Evolutionary conservation across 35 echinoderm and acorn worm genomes (phyloP), one percentile per base, ranked within the genome.

Genomic region (Strongylocentrotus purpuratus): DNA sequence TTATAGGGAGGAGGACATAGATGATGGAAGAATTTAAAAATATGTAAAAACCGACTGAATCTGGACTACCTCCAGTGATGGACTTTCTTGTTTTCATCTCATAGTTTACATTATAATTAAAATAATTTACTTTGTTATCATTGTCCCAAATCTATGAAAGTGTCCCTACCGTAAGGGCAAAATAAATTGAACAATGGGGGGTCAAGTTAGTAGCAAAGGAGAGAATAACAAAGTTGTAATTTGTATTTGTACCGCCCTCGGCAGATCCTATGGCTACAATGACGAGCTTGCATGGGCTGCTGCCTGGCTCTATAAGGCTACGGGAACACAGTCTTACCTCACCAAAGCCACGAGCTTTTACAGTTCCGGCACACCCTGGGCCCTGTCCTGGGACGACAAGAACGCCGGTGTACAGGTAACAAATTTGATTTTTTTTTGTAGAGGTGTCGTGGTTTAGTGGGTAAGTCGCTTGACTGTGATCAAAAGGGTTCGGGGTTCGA

Each of bases 371-470:
- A 94, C 32, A 25, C 96, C 97, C 7, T 98, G 96, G 97, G 95
- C 97, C 13, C 96, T 95, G 55, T 86, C 46, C 22, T 98, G 97
- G 97, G 97, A 98, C 48, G 96, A 97, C 60, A 98, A 97, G 85
- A 94, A 60, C 13, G 95, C 97, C 14, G 96, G 94, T 15, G 59
- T 96, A 13, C 96, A 97, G 96, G 97, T 98, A 31, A 50, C 31
- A 50, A 50, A 50, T 10, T 12, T 50, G 11, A 2, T 55, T 13
- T 2, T 55, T 55, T 2, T 9, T 0, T 41, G 35, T 41, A 41
- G 35, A 41, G 35, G 35, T 41, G 35, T 41, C 35, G 35, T 41
- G 35, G 35, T 41, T 41, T 41, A 41, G 35, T 41, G 35, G 35
- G 35, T 41, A 41, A 41, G 35, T 41, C 35, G 35, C 0, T 3